Base-by-base conservation (phyloP, 2,797 vertebrate genomes). In the Phoxinus dragarum region DNA sequence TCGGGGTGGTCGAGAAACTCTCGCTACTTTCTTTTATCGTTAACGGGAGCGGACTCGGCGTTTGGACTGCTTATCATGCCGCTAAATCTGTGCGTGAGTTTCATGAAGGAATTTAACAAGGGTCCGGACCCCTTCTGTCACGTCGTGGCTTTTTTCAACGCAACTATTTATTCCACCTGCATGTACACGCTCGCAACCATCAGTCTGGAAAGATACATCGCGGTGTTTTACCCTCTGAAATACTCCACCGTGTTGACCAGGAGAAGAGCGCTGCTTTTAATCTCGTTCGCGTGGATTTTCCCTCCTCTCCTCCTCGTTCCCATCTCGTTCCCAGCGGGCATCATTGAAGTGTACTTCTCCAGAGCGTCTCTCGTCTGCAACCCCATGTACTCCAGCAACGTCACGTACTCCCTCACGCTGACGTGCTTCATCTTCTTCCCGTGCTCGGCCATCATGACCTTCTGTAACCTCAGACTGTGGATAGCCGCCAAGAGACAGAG, bases 1-100 rank as follows among this genome's bases (percentile, higher is more conserved):
- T 92, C 95, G 0, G 96, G 96, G 2, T 97, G 96, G 96, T 96
- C 96, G 0, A 93, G 93, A 64, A 97, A 95, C 91, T 96, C 95
- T 4, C 93, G 96, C 6, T 95, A 96, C 89, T 93, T 96, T 27
- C 92, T 97, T 2, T 93, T 97, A 6, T 97, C 96, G 1, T 92
- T 96, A 78, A 96, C 96, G 0, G 95, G 91, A 0, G 96, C 96
- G 1, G 96, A 97, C 87, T 95, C 96, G 0, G 95, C 95, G 1
- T 95, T 96, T 59, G 96, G 94, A 0, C 91, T 96, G 80, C 89
- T 97, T 42, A 93, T 97, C 78, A 97, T 96, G 94, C 96, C 96
- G 16, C 82, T 97, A 81, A 97, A 97, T 80, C 91, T 97, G 0
- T 95, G 94, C 90, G 95, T 95, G 84, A 95, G 95, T 88, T 90